Conservation (phyloP, 2,888 invertebrate species). For the Penaeus monodon region DNA sequence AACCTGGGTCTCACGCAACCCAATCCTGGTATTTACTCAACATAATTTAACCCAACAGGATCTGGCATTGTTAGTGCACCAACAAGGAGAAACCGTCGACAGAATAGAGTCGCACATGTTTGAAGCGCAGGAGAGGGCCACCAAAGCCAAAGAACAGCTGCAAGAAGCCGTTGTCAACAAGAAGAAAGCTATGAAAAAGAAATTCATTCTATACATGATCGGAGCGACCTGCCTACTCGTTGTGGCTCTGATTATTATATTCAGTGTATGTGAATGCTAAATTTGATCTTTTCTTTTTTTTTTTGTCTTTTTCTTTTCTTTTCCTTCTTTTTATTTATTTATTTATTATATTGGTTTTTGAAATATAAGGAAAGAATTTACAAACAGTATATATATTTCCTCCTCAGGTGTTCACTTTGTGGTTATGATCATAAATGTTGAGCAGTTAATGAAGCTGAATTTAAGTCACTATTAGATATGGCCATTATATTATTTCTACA, state of each 20-base stretch:
- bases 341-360: no score
- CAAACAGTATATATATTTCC: no score
- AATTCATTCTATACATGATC: slow-evolving; percentile 33
- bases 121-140: slow-evolving; percentile 36
- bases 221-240: slow-evolving; percentile 25
- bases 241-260: slow-evolving; percentile 35
- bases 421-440: no score
- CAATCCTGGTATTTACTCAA: neutral
- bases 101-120: slow-evolving; percentile 46
- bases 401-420: no score
- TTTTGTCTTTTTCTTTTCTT: neutral
- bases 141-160: slow-evolving; percentile 32
- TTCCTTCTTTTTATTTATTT: neutral
- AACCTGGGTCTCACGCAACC: no score
- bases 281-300: neutral
- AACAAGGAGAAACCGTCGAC: slow-evolving; percentile 38
- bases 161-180: slow-evolving; percentile 18
- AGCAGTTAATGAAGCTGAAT: no score
- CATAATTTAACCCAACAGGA: slow-evolving; percentile 31
- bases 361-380: no score
- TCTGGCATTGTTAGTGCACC: slow-evolving; percentile 15
- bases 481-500: no score
- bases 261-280: slow-evolving; percentile 54
- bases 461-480: no score
- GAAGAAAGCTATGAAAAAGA: slow-evolving; percentile 50